phyloP scores from a whole-genome alignment of 2,888 invertebrate species.

The Zhengitettix transpicula region DNA sequence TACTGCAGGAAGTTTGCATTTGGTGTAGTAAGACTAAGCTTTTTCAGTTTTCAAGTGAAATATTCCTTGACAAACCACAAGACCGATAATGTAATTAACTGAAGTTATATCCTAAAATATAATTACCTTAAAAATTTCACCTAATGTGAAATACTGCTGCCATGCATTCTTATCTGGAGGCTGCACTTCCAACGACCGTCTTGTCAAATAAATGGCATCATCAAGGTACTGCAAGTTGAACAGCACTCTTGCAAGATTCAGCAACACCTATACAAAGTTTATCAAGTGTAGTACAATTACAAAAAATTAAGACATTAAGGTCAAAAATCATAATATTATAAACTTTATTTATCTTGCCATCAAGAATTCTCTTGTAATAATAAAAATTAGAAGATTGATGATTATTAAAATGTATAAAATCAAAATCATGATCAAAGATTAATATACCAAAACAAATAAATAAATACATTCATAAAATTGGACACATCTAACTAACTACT shows the following conservation, averaged over 20 bases:
- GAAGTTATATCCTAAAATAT: neutral
- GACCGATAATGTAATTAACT: neutral
- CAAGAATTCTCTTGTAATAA: no score
- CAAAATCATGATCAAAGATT: no score
- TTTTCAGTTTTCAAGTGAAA: neutral
- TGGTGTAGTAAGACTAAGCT: neutral
- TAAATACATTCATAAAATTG: no score
- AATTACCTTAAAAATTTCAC: conserved; percentile 67
- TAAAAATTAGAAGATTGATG: no score
- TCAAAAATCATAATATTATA: no score
- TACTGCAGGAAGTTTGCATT: neutral
- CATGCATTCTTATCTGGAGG: conserved; percentile 73
- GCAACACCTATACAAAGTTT: conserved; percentile 36
- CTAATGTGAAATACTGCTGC: conserved; percentile 83
- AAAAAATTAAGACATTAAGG: no score
- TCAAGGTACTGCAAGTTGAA: conserved; percentile 77
- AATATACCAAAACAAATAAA: no score
- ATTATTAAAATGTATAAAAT: no score
- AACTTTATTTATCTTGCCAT: no score
- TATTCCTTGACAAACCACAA: neutral
- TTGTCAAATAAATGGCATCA: conserved; percentile 74
- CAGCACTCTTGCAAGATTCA: conserved; percentile 69
- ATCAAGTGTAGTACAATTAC: no score
- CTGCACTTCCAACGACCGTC: conserved; percentile 68
- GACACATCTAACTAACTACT: no score